These are phyloP conservation scores for Drosophila santomea DNA, from an alignment of 1,140 invertebrate genomes.

Conservation along the genomic window DNA sequence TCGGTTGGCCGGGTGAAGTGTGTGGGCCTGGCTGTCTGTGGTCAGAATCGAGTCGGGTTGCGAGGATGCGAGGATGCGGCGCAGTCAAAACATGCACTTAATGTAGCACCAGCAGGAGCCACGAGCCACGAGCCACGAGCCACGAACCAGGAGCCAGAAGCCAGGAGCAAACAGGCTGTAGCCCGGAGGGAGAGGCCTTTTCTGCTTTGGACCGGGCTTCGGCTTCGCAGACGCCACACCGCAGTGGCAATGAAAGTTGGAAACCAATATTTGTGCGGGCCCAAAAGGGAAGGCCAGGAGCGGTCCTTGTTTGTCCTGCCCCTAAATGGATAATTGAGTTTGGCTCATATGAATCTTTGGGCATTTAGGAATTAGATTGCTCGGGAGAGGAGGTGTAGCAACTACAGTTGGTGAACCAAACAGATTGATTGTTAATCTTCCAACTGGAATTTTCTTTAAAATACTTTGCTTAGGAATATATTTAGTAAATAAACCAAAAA, in stretches of 20 bases:
- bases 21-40: conserved; percentile 42
- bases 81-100: conserved; percentile 71
- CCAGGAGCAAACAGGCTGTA: conserved; percentile 3
- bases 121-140: conserved; percentile 24
- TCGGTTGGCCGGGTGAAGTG: conserved; percentile 9
- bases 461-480: too few species aligned
- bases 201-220: conserved; percentile 28
- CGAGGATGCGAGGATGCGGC: conserved; percentile 33
- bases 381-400: neutral
- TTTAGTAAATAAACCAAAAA: too few species aligned
- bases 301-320: conserved; percentile 10
- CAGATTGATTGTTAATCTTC: neutral
- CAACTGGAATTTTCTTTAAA: neutral
- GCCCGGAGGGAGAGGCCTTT: conserved; percentile 14
- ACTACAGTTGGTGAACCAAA: neutral
- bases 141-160: conserved; percentile 13
- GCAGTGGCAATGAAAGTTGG: conserved; percentile 74
- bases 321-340: conserved; percentile 33
- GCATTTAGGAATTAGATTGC: conserved; percentile 4
- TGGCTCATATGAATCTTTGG: conserved; percentile 5
- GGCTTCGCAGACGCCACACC: conserved; percentile 36
- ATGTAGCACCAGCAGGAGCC: conserved; percentile 55
- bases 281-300: conserved; percentile 19
- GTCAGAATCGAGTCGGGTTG: conserved; percentile 49
- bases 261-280: conserved; percentile 72